These are phyloP conservation scores for Uropsilus gracilis DNA, from an alignment of 2,113 vertebrate species.

Conservation along the genomic window DNA sequence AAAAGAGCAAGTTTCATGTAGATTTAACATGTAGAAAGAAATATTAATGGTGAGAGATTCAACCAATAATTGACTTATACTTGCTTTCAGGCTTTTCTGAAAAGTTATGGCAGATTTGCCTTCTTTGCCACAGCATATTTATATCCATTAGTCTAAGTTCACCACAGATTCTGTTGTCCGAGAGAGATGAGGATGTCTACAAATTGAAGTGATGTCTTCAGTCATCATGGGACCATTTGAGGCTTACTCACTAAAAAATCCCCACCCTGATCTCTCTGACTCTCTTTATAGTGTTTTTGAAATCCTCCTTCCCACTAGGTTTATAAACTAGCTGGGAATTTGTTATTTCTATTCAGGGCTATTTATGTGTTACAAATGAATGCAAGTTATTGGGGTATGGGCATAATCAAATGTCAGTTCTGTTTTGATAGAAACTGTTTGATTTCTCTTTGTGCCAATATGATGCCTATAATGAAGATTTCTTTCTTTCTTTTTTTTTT, in stretches of 20 bases:
- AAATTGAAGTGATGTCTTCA: not conserved
- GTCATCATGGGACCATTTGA: not conserved
- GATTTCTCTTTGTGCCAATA: not conserved
- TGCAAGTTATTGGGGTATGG: not conserved
- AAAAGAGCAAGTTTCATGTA: not conserved
- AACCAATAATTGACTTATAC: not conserved
- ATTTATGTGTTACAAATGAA: slow-evolving; percentile 40
- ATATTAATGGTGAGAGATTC: not conserved
- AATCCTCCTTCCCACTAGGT: not conserved
- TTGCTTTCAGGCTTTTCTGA: not conserved
- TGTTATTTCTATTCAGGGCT: not conserved
- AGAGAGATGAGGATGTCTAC: not conserved
- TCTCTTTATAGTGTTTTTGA: not conserved
- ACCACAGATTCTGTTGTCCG: not conserved
- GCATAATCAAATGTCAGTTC: not conserved
- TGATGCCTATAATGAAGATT: slow-evolving; percentile 76
- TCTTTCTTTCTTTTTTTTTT: no score
- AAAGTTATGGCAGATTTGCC: not conserved
- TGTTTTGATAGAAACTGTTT: slow-evolving; percentile 19
- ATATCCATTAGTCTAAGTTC: not conserved
- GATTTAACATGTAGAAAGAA: not conserved
- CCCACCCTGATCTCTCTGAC: not conserved
- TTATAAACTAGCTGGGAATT: not conserved
- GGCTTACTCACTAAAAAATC: not conserved
- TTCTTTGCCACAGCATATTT: not conserved